Evolutionary conservation across 2,797 vertebrate species (phyloP).

Genomic region (Antrozous pallidus): DNA sequence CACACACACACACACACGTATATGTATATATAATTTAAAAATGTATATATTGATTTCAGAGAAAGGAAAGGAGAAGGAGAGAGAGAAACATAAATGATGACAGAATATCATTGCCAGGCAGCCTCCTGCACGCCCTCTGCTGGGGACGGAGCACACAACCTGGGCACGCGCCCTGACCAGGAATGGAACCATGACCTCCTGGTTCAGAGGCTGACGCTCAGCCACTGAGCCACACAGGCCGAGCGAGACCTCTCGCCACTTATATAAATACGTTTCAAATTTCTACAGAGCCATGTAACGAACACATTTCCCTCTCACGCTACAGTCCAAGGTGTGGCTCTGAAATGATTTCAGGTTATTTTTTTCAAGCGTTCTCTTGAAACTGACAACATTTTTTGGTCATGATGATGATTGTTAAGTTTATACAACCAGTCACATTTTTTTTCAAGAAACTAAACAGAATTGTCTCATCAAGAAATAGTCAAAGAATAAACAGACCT

Average conservation of each 20-base stretch:
- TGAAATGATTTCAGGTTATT: conserved; percentile 5
- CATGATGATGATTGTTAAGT: background rate
- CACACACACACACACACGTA: no score
- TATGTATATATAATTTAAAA: background rate
- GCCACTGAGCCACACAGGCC: no score
- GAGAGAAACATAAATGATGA: no score
- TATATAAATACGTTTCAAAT: background rate
- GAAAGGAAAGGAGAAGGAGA: no score
- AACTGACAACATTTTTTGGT: background rate
- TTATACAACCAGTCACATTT: background rate
- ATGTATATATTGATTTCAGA: no score
- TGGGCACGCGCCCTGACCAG: no score
- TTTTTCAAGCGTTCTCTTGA: background rate
- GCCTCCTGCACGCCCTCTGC: no score
- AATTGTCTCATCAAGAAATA: background rate
- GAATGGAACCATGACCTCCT: no score
- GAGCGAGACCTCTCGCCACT: background rate
- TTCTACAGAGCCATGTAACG: background rate
- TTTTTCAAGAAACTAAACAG: background rate
- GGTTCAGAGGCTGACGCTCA: no score
- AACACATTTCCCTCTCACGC: background rate
- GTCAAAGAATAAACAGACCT: background rate
- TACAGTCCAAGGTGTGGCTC: background rate
- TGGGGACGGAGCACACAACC: no score
- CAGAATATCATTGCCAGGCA: no score